Base-by-base conservation (phyloP, 2,797 vertebrate genomes). In the Crypturellus tataupa region DNA sequence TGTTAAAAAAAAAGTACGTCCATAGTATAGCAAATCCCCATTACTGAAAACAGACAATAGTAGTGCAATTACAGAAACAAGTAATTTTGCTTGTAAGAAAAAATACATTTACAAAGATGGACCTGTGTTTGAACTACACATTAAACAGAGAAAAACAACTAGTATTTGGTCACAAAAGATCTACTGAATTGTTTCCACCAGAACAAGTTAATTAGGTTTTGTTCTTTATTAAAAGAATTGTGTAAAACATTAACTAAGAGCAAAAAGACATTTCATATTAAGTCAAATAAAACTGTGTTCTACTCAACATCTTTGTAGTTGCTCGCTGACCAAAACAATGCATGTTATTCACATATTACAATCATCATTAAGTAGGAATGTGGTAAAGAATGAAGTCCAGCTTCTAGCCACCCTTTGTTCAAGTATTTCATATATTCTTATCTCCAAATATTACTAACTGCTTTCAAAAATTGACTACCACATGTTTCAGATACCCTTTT, bases 61-160 rank as follows among this genome's bases (percentile, higher is more conserved):
- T 1, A 19, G 7, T n/a, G 11, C 47, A 49, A 33, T 31, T 3
- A 25, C 16, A 17, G 33, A 12, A 13, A 0, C 0, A 12, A 11
- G 10, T 39, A n/a, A 6, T 15, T 47, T 71, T 37, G 67, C 19
- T 31, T 63, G 3, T 31, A 49, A 42, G 6, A 44, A 31, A 20
- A 72, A 70, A 44, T 20, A 55, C 11, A 47, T 7, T 29, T 40
- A 6, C 24, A 13, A 31, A 72, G 19, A 46, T 17, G 9, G 2
- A 19, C 5, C 24, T 12, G 2, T 73, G 72, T 7, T 72, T 53
- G 21, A 47, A 46, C 20, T 29, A 68, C 1, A 8, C 5, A 35
- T 25, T 24, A 68, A 51, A 46, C 1, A 17, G 14, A 68, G 17
- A 72, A 78, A 58, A 35, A 7, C 18, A n/a, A 33, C 2, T 31